Percentiles rank a stretch among this genome's conserved stretches.
Conservation (phyloP, 2,888 invertebrate genomes). For the Hemistola chrysoprasaria region DNA sequence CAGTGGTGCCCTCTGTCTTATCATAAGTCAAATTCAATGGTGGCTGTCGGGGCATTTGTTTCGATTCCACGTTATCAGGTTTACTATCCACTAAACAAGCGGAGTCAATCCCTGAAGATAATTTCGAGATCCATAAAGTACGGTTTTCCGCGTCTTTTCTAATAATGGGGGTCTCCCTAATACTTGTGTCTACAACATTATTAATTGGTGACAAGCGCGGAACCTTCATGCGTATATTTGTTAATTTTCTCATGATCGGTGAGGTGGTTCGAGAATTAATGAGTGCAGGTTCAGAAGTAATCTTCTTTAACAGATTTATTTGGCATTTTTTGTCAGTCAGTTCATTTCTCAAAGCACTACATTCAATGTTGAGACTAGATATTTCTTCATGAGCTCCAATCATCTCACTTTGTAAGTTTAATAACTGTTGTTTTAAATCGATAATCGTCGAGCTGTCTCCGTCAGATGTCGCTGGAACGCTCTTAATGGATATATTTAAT, state of each 20-base stretch:
- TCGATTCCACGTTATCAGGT: too few relatives aligned
- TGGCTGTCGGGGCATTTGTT: too few relatives aligned
- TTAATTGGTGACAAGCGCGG: not conserved
- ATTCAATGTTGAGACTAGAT: not conserved
- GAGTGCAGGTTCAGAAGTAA: not conserved
- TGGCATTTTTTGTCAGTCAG: not conserved
- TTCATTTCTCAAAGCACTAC: not conserved
- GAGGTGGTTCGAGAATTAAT: not conserved
- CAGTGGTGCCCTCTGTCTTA: not conserved
- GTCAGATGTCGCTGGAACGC: not conserved
- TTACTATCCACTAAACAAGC: too few relatives aligned
- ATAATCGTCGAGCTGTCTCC: not conserved
- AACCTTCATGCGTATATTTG: not conserved
- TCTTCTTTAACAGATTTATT: not conserved
- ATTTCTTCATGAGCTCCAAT: too few relatives aligned
- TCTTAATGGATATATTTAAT: not conserved
- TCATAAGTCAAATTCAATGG: not conserved
- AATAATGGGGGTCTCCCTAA: not conserved
- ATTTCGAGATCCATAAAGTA: too few relatives aligned
- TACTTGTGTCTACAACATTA: not conserved
- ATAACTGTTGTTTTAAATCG: not conserved
- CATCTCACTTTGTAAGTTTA: not conserved
- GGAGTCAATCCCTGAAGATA: too few relatives aligned
- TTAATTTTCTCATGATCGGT: not conserved
- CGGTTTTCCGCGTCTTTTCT: not conserved